Percentiles rank a stretch among this genome's conserved stretches.
These are phyloP conservation scores for Augochlora pura DNA, from an alignment of 1,140 invertebrate species.

Conservation along the genomic window DNA sequence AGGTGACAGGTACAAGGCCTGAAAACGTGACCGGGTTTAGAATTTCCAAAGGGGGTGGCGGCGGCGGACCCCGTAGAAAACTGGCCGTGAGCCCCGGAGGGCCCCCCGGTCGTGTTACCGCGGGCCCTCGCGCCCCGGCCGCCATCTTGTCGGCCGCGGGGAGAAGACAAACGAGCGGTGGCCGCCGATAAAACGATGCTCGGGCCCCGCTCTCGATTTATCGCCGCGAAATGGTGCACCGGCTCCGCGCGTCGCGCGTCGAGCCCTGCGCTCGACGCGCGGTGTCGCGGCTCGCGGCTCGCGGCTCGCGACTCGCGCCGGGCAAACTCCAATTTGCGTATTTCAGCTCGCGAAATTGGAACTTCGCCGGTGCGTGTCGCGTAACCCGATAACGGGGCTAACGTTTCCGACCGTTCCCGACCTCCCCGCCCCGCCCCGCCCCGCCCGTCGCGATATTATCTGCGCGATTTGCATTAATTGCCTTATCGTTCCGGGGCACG, in stretches of 20 bases:
- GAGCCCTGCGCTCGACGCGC: constrained; percentile 27
- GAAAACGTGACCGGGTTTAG: constrained; percentile 57
- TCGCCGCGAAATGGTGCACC: constrained; percentile 56
- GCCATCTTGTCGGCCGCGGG: constrained; percentile 21
- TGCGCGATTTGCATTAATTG: constrained; percentile 38
- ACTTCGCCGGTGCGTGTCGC: constrained; percentile 42
- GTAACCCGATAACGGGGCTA: constrained; percentile 40
- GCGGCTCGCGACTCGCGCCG: not conserved
- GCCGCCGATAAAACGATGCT: constrained; percentile 64
- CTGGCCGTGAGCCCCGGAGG: not conserved
- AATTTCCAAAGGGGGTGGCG: constrained; percentile 50
- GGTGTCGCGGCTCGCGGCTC: constrained; percentile 31
- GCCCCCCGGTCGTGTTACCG: constrained; percentile 57
- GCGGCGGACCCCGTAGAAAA: constrained; percentile 41
- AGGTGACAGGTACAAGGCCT: constrained; percentile 54
- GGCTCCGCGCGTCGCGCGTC: not conserved
- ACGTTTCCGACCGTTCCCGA: not conserved
- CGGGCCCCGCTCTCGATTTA: constrained; percentile 63
- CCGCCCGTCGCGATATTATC: constrained; percentile 28
- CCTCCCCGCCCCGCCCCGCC: not conserved
- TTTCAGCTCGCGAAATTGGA: constrained; percentile 43
- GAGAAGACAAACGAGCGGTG: constrained; percentile 64
- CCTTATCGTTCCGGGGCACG: constrained; percentile 35
- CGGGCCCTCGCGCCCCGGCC: constrained; percentile 20
- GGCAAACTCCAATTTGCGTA: constrained; percentile 51